Conservation (phyloP, 2,113 vertebrate genomes). For the Acanthisitta chloris region DNA sequence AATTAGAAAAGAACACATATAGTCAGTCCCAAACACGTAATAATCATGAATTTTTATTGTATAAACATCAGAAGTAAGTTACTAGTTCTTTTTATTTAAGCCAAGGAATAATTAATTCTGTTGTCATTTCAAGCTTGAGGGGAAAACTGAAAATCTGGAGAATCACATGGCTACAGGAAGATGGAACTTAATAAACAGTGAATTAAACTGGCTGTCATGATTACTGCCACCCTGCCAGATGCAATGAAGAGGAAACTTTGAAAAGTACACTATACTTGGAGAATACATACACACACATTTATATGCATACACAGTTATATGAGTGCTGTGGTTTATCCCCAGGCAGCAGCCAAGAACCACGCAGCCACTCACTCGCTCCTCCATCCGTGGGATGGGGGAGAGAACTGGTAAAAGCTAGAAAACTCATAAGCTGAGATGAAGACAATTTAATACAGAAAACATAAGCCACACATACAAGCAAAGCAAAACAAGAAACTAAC, state of each 20-base stretch:
- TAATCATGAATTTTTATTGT: background rate
- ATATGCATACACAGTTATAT: background rate
- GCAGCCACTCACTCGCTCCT: no score
- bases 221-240: background rate
- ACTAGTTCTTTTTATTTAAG: constrained; percentile 11
- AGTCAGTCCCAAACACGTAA: constrained; percentile 14
- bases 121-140: constrained; percentile 15
- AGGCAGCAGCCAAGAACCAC: no score
- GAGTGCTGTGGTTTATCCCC: no score
- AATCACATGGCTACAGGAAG: background rate
- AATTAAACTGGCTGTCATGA: background rate
- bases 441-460: no score
- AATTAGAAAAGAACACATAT: constrained; percentile 31
- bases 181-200: background rate
- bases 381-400: no score
- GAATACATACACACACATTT: background rate
- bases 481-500: no score
- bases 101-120: background rate
- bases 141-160: background rate
- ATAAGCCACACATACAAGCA: no score
- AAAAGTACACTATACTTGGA: background rate
- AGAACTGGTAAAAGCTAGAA: no score
- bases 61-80: constrained; percentile 25
- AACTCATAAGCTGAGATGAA: no score
- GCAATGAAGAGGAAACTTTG: background rate